Evolutionary conservation across 2,888 invertebrate species (phyloP), one percentile per base, ranked within the genome.

Genomic region (Eretmocerus hayati): DNA sequence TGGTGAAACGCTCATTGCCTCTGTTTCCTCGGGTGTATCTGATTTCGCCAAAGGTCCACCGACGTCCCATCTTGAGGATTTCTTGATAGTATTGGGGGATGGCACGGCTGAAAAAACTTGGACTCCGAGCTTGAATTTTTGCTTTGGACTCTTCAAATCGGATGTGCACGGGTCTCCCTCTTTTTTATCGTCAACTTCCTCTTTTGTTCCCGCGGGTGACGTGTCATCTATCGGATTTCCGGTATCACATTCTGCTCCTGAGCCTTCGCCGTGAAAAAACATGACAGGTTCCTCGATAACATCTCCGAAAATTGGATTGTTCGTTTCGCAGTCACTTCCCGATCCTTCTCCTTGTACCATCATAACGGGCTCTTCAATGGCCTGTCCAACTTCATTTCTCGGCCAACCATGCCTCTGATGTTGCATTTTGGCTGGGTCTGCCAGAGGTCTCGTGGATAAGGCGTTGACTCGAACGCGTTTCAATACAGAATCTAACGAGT

Each of bases 361-460:
- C 75, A 87, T 77, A 4, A 83, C 72, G 18, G 86, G 85, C 63
- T 88, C 88, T 69, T 85, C 84, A 59, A 87, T 83, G 42, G 79
- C 79, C 61, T 83, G 83, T 22, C 84, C 74, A 11, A 84, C 74
- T 49, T 69, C 70, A 13, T 69, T 67, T 15, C 67, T 62, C 18
- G 61, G 56, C 64, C 67, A 66, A 20, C 62, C 61, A 8, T 46
- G 58, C 50, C 62, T 57, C 16, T 62, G 62, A n/a, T 46, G 49
- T 16, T 46, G 45, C 8, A 53, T 2, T 38, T 59, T 58, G 9
- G 43, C 55, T 11, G 58, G 58, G 18, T 68, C 65, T 9, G 63
- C 53, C 1, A 59, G 52, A 2, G 61, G 56, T 36, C 66, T 55
- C 13, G 67, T 60, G 2, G 65, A 62, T 39, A 67, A 58, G 13